Base-by-base conservation (phyloP, 92 coral and sea anemone genomes). In the Blastomussa wellsi region DNA sequence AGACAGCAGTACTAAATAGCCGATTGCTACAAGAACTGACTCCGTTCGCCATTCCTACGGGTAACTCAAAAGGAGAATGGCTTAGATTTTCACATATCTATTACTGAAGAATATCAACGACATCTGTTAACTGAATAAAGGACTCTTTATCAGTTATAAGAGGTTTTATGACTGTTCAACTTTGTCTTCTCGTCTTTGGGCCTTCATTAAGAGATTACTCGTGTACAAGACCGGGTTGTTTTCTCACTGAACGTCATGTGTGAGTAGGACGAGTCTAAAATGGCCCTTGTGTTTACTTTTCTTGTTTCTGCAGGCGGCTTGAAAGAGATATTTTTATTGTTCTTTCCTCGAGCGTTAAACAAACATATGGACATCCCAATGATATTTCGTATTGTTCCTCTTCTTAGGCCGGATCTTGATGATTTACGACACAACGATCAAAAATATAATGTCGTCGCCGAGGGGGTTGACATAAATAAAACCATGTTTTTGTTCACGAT, bases 301-400 rank as follows among this genome's bases (percentile, higher is more conserved):
- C 76, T 84, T 62, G 75, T 76, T 78, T 75, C 78, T 65, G 52
- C 60, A 10, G 71, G 78, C 7, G 55, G 44, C 41, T 78, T 72
- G 74, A 85, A 85, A 85, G 88, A 85, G 77, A 85, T 85, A 85
- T 85, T 51, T 85, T 66, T 67, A 85, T 85, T 85, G 88, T 85
- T 76, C 86, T 52, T 2, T 19, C 70, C 84, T 36, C 41, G 65
- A 69, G 37, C 51, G 83, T 77, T 85, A 77, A 36, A 85, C 83
- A 85, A 85, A 85, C 88, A 78, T 65, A 53, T 65, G 83, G 51
- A 28, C 76, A 67, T 72, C 76, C 48, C 71, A 85, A 77, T 77
- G 38, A 78, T 51, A 76, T 67, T 38, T 60, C 41, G 48, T 41
- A 77, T 85, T 85, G 88, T 85, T 55, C 31, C 20, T 33, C 68